Percentiles rank a stretch among this genome's conserved stretches.
Evolutionary conservation across 2,888 invertebrate species (phyloP).

Genomic region (Apodemia mormo): DNA sequence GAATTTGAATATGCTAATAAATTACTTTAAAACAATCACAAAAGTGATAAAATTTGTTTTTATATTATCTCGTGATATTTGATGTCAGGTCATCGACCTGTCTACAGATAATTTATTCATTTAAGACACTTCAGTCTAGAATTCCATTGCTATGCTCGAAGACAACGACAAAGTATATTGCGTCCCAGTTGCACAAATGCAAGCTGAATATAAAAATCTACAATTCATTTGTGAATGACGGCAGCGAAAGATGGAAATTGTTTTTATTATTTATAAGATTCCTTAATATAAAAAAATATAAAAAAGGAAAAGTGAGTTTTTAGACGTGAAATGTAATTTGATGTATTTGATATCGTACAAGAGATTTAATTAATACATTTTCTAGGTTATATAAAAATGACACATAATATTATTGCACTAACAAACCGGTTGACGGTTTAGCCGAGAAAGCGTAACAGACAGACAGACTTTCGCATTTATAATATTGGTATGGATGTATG

Average conservation of each 20-base stretch:
- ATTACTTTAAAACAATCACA: background rate
- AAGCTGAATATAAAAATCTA: conserved; percentile 16
- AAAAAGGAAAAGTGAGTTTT: background rate
- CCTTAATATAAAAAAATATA: background rate
- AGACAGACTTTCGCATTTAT: too few species aligned
- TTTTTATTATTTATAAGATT: conserved; percentile 11
- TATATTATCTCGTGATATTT: conserved; percentile 7
- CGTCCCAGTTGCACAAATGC: conserved; percentile 22
- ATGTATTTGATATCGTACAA: background rate
- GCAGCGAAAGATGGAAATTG: conserved; percentile 6
- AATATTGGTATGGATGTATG: too few species aligned
- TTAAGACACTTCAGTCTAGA: conserved; percentile 15
- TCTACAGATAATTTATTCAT: conserved; percentile 13
- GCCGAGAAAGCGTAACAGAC: too few species aligned
- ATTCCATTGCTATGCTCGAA: conserved; percentile 4
- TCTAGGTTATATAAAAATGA: background rate
- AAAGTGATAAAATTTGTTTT: conserved; percentile 4
- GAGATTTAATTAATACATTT: background rate
- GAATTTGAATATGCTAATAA: background rate
- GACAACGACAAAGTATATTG: conserved; percentile 21
- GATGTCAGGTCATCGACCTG: conserved; percentile 9
- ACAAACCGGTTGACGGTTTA: too few species aligned
- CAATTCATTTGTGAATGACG: conserved; percentile 15
- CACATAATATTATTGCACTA: too few species aligned
- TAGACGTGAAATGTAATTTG: background rate